A percentile compares a stretch with the other conserved stretches of the same genome.
Conservation (phyloP, 1,140 invertebrate species). For the Chlorops oryzae region DNA sequence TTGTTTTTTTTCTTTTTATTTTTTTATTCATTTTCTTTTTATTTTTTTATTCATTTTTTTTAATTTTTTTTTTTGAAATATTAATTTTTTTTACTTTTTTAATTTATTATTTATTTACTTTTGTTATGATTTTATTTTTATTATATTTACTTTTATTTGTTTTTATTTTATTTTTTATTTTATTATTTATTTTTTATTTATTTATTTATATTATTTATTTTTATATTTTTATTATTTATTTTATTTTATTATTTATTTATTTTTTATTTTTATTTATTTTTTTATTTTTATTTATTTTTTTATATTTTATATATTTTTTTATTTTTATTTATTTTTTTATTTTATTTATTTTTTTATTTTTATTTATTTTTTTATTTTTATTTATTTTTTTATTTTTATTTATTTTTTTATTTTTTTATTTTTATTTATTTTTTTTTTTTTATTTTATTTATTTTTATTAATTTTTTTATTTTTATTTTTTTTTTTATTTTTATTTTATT, state of each 20-base stretch:
- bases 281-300: neutral
- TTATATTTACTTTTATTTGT: neutral
- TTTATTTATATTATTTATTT: neutral
- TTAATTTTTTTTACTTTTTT: neutral
- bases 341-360: neutral
- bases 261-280: neutral
- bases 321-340: neutral
- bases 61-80: neutral
- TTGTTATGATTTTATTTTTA: neutral
- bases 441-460: neutral
- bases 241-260: neutral
- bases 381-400: neutral
- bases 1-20: neutral
- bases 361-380: neutral
- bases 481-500: too few species aligned
- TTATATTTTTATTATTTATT: neutral
- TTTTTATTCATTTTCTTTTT: neutral
- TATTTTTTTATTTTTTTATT: neutral
- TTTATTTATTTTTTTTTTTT: neutral
- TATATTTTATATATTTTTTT: neutral
- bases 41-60: neutral
- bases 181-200: neutral
- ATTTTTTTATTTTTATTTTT: neutral
- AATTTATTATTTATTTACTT: neutral
- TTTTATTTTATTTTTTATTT: neutral